Evolutionary conservation across 2,113 vertebrate species (phyloP).

Genomic region (Argyrosomus japonicus): DNA sequence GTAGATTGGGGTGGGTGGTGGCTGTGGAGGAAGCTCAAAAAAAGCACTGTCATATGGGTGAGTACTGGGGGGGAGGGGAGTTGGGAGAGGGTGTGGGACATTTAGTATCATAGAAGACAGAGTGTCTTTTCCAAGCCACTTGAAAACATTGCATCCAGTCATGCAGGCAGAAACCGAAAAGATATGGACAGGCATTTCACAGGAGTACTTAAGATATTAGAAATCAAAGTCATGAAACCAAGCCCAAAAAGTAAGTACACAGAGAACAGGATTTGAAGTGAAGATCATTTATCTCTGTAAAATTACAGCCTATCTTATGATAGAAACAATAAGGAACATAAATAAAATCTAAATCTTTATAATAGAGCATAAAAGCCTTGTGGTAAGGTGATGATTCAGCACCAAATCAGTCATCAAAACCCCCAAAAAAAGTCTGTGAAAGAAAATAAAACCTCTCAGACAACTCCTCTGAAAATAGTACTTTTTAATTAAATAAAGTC

Average conservation of each 20-base stretch:
- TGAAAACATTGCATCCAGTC: slow-evolving; percentile 96
- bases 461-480: slow-evolving; percentile 40
- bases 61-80: slow-evolving; percentile 71
- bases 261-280: slow-evolving; percentile 64
- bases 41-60: slow-evolving; percentile 88
- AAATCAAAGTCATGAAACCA: slow-evolving; percentile 78
- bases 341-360: slow-evolving; percentile 82
- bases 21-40: slow-evolving; percentile 91
- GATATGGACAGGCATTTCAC: slow-evolving; percentile 96
- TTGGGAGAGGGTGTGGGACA: slow-evolving; percentile 83
- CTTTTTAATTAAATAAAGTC: slow-evolving; percentile 79
- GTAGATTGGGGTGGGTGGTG: slow-evolving; percentile 84
- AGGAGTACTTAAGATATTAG: slow-evolving; percentile 89
- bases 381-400: slow-evolving; percentile 81
- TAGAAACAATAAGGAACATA: slow-evolving; percentile 54
- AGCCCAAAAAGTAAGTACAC: slow-evolving; percentile 78
- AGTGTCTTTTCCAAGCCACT: slow-evolving; percentile 94
- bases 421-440: slow-evolving; percentile 47
- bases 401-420: slow-evolving; percentile 84
- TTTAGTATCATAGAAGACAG: slow-evolving; percentile 87
- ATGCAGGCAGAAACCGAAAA: slow-evolving; percentile 96
- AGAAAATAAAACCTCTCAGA: slow-evolving; percentile 55
- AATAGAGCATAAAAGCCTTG: slow-evolving; percentile 66
- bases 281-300: slow-evolving; percentile 53
- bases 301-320: slow-evolving; percentile 74